Base-by-base conservation (phyloP, 53 echinoderm and acorn worm species). In the Antedon mediterranea region DNA sequence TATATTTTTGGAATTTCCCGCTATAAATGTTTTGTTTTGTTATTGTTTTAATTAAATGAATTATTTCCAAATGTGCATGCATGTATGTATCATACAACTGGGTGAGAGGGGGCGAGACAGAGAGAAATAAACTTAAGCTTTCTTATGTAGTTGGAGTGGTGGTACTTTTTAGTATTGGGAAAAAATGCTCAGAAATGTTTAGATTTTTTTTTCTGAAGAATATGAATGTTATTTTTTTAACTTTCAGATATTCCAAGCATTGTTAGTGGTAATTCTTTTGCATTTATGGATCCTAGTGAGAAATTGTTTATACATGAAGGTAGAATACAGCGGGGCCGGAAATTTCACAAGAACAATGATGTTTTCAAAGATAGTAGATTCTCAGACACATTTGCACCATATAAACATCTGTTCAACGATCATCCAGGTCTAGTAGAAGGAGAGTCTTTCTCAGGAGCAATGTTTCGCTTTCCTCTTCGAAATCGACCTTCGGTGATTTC, bases 391-490 rank as follows among this genome's bases (percentile, higher is more conserved):
- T 87, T 91, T 41, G 34, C 71, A n/a, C 90, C 97, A 26, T 92
- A 83, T 43, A 72, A 44, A 0, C 29, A 81, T 11, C 34, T 82
- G 1, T 78, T 84, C 42, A 76, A 57, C 14, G 81, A 81, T 20
- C 23, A 71, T 31, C 14, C 13, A 31, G 29, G 43, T 11, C 75
- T 76, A 28, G 32, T 82, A 43, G 31, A 43, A 41, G 76, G 33
- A 0, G 32, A 34, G 3, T 26, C 3, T n/a, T 86, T 89, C 33
- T 72, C 87, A 29, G 97, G 97, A 8, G 92, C 97, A 0, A 23
- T 97, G 30, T 92, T 97, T 37, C 87, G 97, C 9, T 97, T 97
- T 34, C 97, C 97, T 3, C 72, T 97, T 31, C 87, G 95, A 27
- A 75, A 26, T 30, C n/a, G 29, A 13, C 30, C 80, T 0, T 85